phyloP scores from a whole-genome alignment of 2,113 vertebrate species.

The Elgaria multicarinata region DNA sequence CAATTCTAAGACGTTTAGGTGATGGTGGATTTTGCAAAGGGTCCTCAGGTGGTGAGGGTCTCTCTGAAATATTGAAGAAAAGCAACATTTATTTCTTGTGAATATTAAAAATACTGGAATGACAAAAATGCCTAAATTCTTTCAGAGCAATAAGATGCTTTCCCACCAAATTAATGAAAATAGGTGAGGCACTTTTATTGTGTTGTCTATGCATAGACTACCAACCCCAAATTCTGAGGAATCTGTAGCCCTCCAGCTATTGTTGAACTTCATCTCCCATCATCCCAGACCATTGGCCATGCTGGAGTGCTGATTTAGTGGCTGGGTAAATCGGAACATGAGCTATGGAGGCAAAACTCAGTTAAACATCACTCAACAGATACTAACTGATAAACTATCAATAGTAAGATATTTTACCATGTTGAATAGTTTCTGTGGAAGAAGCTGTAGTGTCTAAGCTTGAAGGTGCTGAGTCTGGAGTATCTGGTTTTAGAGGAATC shows the following conservation, averaged over 20 bases:
- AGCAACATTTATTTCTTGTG: background rate
- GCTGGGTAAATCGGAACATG: background rate
- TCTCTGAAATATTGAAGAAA: conserved; percentile 76
- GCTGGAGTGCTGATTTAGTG: background rate
- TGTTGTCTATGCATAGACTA: background rate
- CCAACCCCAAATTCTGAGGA: background rate
- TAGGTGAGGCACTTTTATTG: background rate
- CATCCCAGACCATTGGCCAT: too few relatives aligned
- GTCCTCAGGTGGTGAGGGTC: conserved; percentile 78
- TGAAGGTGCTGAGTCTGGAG: conserved; percentile 28
- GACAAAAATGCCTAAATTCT: background rate
- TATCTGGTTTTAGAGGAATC: conserved; percentile 79
- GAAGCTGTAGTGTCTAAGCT: conserved; percentile 58
- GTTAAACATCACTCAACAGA: background rate
- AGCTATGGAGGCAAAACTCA: background rate
- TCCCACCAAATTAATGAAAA: background rate
- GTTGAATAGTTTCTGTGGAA: conserved; percentile 79
- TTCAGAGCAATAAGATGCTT: background rate
- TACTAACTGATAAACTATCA: background rate
- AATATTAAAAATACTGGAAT: background rate
- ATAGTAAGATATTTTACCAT: conserved; percentile 77
- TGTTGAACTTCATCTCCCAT: too few relatives aligned
- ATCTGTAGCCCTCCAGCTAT: too few relatives aligned
- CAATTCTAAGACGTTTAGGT: conserved; percentile 83
- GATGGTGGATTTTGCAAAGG: conserved; percentile 81